phyloP scores from a whole-genome alignment of 2,888 invertebrate species.

The Mesodorylaimus sp. region DNA sequence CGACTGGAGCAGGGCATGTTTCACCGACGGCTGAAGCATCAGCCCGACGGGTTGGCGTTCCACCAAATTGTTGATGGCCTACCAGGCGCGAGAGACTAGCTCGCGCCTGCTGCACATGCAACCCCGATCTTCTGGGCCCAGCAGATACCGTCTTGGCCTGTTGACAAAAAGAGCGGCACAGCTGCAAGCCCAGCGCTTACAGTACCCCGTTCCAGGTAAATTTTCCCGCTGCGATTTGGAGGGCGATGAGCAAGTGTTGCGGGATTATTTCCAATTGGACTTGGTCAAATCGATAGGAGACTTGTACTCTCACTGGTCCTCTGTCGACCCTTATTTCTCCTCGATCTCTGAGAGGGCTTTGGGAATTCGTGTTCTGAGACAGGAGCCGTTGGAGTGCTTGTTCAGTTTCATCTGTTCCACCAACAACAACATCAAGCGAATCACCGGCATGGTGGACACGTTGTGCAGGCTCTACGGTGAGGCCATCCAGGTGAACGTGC shows the following conservation, averaged over 20 bases:
- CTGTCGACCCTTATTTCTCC: constrained; percentile 15
- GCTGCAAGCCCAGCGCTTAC: no score
- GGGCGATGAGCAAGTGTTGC: constrained; percentile 10
- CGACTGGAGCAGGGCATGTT: no score
- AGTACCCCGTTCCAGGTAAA: constrained; percentile 12
- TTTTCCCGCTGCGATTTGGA: constrained; percentile 5
- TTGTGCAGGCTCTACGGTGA: constrained; percentile 61
- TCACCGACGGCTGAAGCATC: no score
- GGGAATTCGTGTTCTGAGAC: constrained; percentile 72
- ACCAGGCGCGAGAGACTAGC: no score
- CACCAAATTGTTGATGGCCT: no score
- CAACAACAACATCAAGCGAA: constrained; percentile 68
- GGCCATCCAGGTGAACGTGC: no score
- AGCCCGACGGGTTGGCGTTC: no score
- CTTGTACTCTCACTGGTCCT: constrained; percentile 16
- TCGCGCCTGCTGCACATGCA: no score
- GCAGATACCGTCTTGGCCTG: no score
- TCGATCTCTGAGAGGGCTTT: constrained; percentile 8
- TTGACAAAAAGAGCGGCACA: no score
- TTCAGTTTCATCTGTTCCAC: constrained; percentile 93
- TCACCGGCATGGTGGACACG: constrained; percentile 63
- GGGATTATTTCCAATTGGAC: constrained; percentile 7
- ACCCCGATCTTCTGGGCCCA: no score
- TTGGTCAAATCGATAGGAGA: constrained; percentile 13
- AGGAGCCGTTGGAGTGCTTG: constrained; percentile 76